These are phyloP conservation scores for Amphimallon solstitiale DNA, from an alignment of 2,888 invertebrate genomes.

Conservation along the genomic window DNA sequence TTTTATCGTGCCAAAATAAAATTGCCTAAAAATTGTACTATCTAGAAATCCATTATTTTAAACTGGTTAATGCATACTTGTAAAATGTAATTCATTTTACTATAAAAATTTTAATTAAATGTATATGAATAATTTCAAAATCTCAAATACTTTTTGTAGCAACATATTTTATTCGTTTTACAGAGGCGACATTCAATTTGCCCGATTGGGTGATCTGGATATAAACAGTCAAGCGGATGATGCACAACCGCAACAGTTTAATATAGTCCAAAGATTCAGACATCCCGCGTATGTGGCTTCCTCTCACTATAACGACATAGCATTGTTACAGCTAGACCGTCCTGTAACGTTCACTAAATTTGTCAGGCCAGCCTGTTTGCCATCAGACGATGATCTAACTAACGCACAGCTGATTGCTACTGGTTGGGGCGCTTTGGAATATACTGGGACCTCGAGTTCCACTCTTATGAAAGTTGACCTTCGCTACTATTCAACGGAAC, in stretches of 20 bases:
- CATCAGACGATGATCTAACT: constrained; percentile 37
- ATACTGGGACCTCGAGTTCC: constrained; percentile 40
- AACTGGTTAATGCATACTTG: no score
- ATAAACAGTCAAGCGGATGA: constrained; percentile 40
- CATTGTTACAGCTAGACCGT: constrained; percentile 59
- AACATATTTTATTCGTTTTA: neutral
- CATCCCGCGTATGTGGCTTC: constrained; percentile 60
- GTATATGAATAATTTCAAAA: no score
- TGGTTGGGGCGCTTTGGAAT: constrained; percentile 48
- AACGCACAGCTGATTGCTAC: constrained; percentile 41
- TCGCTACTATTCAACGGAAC: constrained; percentile 36
- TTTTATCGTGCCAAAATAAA: no score
- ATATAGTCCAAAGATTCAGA: constrained; percentile 50
- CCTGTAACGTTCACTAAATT: constrained; percentile 54
- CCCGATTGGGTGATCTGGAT: constrained; percentile 50
- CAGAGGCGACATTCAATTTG: constrained; percentile 47
- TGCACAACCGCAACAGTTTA: constrained; percentile 50
- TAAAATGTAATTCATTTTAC: no score
- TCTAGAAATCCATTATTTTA: no score
- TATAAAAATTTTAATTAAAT: no score
- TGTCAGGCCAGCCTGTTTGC: constrained; percentile 63
- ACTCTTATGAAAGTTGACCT: constrained; percentile 46
- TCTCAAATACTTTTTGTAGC: no score
- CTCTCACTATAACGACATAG: constrained; percentile 64
- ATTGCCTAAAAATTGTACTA: no score